These are phyloP conservation scores for Hymenochirus boettgeri DNA, from an alignment of 2,113 vertebrate species.

Conservation along the genomic window DNA sequence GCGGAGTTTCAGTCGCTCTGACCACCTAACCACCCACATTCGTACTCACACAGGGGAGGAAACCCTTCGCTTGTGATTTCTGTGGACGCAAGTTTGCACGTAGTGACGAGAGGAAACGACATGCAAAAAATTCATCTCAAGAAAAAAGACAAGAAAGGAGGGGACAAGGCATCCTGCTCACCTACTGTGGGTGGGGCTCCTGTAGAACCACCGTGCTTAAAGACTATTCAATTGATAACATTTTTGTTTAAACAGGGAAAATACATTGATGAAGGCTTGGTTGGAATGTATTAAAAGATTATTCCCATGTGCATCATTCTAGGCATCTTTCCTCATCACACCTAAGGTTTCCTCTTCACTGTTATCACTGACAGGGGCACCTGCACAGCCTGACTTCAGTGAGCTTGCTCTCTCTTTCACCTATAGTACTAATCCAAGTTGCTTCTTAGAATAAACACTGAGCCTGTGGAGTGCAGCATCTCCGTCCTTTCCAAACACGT, in stretches of 20 bases:
- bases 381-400: neutral
- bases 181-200: constrained; percentile 73
- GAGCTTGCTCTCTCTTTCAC: too few species aligned
- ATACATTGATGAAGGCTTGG: constrained; percentile 4
- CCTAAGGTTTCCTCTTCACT: too few species aligned
- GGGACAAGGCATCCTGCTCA: constrained; percentile 79
- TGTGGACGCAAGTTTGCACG: constrained; percentile 92
- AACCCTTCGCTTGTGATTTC: constrained; percentile 92
- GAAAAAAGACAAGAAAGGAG: constrained; percentile 90
- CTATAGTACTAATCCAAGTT: neutral
- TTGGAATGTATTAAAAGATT: constrained; percentile 17
- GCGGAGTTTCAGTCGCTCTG: constrained; percentile 91
- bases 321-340: too few species aligned
- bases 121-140: constrained; percentile 92
- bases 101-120: constrained; percentile 87
- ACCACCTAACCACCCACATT: constrained; percentile 93
- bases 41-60: constrained; percentile 91
- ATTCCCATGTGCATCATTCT: constrained; percentile 5
- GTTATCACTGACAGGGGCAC: too few species aligned
- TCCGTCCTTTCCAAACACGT: too few species aligned
- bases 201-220: constrained; percentile 81
- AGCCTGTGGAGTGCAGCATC: constrained; percentile 15
- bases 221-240: constrained; percentile 22
- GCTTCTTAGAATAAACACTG: neutral
- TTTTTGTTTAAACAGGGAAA: neutral